Percentiles rank a stretch among this genome's conserved stretches.
These are phyloP conservation scores for Megaceryle alcyon DNA, from an alignment of 2,797 vertebrate genomes.

Conservation along the genomic window DNA sequence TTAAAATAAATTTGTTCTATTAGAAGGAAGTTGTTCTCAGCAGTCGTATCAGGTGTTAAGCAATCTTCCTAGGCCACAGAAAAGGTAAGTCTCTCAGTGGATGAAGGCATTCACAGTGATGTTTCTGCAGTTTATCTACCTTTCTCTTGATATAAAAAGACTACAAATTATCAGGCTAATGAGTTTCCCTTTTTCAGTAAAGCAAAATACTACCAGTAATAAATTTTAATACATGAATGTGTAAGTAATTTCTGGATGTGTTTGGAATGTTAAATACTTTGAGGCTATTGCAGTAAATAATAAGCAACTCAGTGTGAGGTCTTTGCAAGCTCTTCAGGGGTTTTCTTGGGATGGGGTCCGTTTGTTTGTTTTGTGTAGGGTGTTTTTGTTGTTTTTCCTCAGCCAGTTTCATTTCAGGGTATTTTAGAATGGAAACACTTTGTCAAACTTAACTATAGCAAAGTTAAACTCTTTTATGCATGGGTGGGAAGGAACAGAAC, in stretches of 20 bases:
- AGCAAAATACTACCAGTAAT: background rate
- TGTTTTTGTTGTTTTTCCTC: background rate
- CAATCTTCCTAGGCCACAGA: background rate
- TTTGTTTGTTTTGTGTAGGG: background rate
- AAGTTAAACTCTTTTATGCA: background rate
- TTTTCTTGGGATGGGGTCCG: background rate
- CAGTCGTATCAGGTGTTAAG: background rate
- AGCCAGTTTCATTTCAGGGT: background rate
- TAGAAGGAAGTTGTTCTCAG: background rate
- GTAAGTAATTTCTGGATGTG: background rate
- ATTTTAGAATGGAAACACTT: background rate
- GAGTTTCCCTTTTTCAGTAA: background rate
- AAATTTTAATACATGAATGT: background rate
- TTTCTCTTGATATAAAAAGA: background rate
- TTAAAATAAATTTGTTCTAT: background rate
- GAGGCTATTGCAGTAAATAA: background rate
- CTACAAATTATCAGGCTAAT: background rate
- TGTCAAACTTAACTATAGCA: background rate
- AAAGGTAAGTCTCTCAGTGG: constrained; percentile 12
- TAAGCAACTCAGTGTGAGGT: rapidly evolving
- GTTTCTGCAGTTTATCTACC: background rate
- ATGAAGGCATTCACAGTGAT: background rate
- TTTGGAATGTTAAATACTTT: background rate
- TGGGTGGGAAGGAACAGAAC: background rate
- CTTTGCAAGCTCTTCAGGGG: background rate